These are phyloP conservation scores for Tetanocera ferruginea DNA, from an alignment of 2,888 invertebrate genomes.

Conservation along the genomic window DNA sequence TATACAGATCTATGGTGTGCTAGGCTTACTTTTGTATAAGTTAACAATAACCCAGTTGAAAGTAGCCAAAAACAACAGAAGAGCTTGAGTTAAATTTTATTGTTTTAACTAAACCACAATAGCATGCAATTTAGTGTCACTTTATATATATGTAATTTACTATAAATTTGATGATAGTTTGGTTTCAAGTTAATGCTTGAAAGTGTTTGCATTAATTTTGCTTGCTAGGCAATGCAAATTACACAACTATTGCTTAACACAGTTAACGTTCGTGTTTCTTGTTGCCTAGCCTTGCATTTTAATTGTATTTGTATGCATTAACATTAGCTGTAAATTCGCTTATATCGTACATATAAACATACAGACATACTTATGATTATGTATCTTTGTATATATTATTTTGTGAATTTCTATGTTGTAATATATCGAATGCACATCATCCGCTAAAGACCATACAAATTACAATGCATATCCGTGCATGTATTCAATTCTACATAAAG, in stretches of 20 bases:
- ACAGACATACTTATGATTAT: not conserved
- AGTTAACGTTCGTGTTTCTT: not conserved
- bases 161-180: no score
- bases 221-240: not conserved
- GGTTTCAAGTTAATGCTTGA: not conserved
- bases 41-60: no score
- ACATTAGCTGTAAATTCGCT: not conserved
- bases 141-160: no score
- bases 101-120: no score
- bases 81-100: no score
- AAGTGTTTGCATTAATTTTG: not conserved
- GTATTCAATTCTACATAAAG: not conserved
- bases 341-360: not conserved
- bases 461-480: constrained; percentile 11
- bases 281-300: not conserved
- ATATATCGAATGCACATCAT: constrained; percentile 2
- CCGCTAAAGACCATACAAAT: constrained; percentile 18
- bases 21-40: no score
- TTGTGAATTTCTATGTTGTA: not conserved
- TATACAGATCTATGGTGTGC: no score
- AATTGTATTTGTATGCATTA: not conserved
- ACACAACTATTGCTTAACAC: not conserved
- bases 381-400: not conserved
- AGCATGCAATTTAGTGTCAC: no score
- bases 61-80: no score